Evolutionary conservation across 2,888 invertebrate species (phyloP), one percentile per base, ranked within the genome.

Genomic region (Sinotaia quadrata): DNA sequence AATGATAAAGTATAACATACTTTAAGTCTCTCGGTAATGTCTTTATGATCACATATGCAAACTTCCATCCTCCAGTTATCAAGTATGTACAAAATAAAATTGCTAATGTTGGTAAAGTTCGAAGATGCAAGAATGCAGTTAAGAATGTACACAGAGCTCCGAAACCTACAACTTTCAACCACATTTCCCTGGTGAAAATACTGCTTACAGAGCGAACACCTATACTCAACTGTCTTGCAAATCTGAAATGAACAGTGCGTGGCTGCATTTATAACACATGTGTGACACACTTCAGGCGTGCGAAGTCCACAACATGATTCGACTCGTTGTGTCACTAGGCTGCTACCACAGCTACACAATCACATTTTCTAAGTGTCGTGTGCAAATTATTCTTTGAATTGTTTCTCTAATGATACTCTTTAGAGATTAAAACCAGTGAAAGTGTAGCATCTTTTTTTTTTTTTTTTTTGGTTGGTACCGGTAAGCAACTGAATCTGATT

Each of bases 51-150:
- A 85, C 77, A 72, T 75, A 80, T 24, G 79, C 72, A 68, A 82
- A 86, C 49, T 65, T 72, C 82, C 82, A 85, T n/a, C 86, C 86
- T 21, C 86, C 86, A 0, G 84, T 84, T 2, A 67, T 74, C 10
- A 84, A 68, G 67, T 86, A 85, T 7, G 76, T 73, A 5, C 54
- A 66, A 58, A 81, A 77, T 12, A 83, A 76, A 7, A 71, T 58
- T 2, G 67, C 59, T 12, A 75, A 70, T 31, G 82, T 77, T 10
- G 78, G 34, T 18, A 67, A 33, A 24, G 76, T 72, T 5, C 82
- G 71, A 62, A 74, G 72, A 3, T 78, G 76, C 0, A 80, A 67
- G 47, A 75, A 78, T 15, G 69, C 69, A 33, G 75, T 75, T 24
- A 83, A 62, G 27, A 78, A 70, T 15, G 69, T 68, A n/a, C 81